Percentiles rank a stretch among this genome's conserved stretches.
Conservation (phyloP, 1,140 invertebrate species). For the Bacillus rossius region DNA sequence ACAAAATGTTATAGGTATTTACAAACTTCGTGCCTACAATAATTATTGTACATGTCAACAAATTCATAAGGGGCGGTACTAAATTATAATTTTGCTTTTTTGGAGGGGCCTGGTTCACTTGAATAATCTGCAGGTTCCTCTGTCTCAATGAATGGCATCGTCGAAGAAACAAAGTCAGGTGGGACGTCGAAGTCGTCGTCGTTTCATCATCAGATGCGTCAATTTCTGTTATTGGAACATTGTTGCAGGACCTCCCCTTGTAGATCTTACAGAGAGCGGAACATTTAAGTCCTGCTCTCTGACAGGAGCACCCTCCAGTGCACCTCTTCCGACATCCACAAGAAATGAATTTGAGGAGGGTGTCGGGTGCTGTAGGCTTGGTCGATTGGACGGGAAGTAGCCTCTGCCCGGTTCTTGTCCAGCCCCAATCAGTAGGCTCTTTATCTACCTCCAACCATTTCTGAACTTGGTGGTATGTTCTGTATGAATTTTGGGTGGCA, state of each 20-base stretch:
- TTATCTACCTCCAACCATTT: conserved; percentile 14
- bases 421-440: not conserved
- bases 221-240: conserved; percentile 4
- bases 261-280: conserved; percentile 8
- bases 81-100: conserved; percentile 4
- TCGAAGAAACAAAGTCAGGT: no score
- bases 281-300: conserved; percentile 7
- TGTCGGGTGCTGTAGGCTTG: not conserved
- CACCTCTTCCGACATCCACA: conserved; percentile 6
- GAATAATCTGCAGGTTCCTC: conserved; percentile 4
- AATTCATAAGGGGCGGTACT: no score
- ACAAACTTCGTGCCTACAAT: no score
- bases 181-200: conserved; percentile 7
- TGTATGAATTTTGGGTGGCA: conserved; percentile 22
- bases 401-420: not conserved
- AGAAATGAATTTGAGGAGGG: conserved; percentile 4
- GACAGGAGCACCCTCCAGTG: conserved; percentile 3
- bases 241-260: conserved; percentile 4
- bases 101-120: conserved; percentile 1
- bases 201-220: conserved; percentile 6
- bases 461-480: conserved; percentile 27
- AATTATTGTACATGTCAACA: no score
- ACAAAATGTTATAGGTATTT: no score
- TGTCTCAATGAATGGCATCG: no score
- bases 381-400: not conserved